These are phyloP conservation scores for Bombus sibiricus DNA, from an alignment of 1,140 invertebrate genomes.

Conservation along the genomic window DNA sequence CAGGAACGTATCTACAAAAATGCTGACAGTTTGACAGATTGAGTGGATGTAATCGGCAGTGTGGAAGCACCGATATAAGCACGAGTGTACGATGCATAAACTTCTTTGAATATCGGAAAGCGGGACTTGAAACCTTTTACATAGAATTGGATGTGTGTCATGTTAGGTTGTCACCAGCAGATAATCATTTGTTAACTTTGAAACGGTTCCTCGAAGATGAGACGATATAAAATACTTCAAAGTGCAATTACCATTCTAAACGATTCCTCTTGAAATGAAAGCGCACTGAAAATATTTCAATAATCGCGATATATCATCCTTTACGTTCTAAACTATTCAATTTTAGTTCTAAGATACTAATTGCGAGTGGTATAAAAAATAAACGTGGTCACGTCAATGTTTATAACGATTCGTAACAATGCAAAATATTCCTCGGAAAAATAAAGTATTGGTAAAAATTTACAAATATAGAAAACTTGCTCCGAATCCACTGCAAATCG, in stretches of 20 bases:
- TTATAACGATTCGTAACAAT: not conserved
- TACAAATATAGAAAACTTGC: fast-evolving
- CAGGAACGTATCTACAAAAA: not conserved
- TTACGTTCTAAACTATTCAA: not conserved
- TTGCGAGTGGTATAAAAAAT: not conserved
- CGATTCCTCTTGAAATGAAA: not conserved
- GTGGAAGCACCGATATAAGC: constrained; percentile 38
- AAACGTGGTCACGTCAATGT: not conserved
- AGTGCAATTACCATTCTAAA: not conserved
- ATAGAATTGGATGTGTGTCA: not conserved
- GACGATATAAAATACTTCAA: too few species aligned
- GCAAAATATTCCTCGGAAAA: too few species aligned
- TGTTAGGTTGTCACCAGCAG: constrained; percentile 6
- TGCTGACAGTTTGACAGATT: constrained; percentile 51
- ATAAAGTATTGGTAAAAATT: too few species aligned
- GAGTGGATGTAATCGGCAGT: constrained; percentile 51
- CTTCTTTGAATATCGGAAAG: constrained; percentile 17
- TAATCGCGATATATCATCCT: not conserved
- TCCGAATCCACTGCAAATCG: not conserved
- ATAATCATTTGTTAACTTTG: constrained; percentile 18
- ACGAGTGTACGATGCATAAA: constrained; percentile 12
- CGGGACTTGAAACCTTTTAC: not conserved
- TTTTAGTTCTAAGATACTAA: not conserved
- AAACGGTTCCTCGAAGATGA: not conserved
- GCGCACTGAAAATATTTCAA: not conserved